These are phyloP conservation scores for Fissipunctia ypsillon DNA, from an alignment of 2,888 invertebrate genomes.

Conservation along the genomic window DNA sequence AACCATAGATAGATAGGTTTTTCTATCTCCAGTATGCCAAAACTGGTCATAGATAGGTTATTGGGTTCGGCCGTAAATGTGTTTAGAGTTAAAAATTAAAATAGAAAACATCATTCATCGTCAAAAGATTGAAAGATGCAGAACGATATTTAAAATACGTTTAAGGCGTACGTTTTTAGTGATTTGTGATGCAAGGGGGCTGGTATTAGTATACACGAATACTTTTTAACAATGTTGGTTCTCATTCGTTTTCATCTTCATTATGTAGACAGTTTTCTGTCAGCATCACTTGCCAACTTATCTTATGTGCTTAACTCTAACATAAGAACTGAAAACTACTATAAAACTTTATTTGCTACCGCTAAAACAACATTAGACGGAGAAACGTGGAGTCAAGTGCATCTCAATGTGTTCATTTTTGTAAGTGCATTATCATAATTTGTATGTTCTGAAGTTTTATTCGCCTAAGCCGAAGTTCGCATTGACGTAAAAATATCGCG, in stretches of 20 bases:
- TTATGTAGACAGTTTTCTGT: background rate
- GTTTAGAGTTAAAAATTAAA: too few relatives aligned
- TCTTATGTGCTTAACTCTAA: background rate
- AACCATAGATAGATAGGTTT: too few relatives aligned
- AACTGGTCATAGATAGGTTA: too few relatives aligned
- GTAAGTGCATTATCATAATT: background rate
- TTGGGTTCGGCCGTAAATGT: too few relatives aligned
- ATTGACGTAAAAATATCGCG: too few relatives aligned
- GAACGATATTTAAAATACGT: background rate
- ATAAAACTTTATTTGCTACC: background rate
- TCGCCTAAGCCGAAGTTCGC: too few relatives aligned
- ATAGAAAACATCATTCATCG: too few relatives aligned
- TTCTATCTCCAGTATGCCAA: too few relatives aligned
- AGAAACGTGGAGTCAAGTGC: background rate
- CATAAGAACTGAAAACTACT: constrained; percentile 20
- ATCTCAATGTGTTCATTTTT: constrained; percentile 1
- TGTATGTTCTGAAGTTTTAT: background rate
- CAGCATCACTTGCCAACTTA: background rate
- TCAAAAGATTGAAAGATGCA: background rate
- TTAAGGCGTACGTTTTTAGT: background rate
- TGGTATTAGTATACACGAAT: too few relatives aligned
- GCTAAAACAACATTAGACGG: background rate
- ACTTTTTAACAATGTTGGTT: background rate
- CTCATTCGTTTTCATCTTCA: background rate
- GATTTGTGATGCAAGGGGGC: background rate